Conservation (phyloP, 2,113 vertebrate species). For the Mormyrus iriodes region DNA sequence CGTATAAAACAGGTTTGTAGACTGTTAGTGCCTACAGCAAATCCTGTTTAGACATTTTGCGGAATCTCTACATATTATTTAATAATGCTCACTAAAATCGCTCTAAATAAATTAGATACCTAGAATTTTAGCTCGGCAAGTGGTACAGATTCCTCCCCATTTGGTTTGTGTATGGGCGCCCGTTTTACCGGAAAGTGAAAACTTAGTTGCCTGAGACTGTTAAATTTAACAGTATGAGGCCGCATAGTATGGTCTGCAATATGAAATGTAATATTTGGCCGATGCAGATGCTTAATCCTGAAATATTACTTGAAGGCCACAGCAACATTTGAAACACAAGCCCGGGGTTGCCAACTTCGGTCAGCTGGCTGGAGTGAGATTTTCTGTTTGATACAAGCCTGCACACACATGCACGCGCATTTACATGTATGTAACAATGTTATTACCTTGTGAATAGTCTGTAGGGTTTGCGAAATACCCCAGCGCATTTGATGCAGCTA, state of each 20-base stretch:
- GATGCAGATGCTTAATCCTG: background rate
- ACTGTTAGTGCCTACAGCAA: background rate
- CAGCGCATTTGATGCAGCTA: background rate
- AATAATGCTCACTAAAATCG: background rate
- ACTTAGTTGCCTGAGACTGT: background rate
- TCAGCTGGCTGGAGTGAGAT: background rate
- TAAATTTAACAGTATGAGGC: background rate
- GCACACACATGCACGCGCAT: background rate
- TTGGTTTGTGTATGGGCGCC: background rate
- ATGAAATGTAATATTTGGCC: background rate
- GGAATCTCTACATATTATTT: background rate
- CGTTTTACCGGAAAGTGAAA: background rate
- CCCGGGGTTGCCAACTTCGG: background rate
- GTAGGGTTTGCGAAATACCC: background rate
- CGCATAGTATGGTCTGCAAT: background rate
- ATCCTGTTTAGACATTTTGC: background rate
- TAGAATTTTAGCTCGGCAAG: background rate
- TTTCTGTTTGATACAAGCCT: background rate
- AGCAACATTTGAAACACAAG: background rate
- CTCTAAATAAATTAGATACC: background rate
- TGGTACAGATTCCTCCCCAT: background rate
- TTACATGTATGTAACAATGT: background rate
- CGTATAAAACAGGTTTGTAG: background rate
- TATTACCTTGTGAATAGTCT: background rate
- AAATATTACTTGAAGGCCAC: background rate